Evolutionary conservation across 2,113 vertebrate species (phyloP).

Genomic region (Nyctibius bracteatus): DNA sequence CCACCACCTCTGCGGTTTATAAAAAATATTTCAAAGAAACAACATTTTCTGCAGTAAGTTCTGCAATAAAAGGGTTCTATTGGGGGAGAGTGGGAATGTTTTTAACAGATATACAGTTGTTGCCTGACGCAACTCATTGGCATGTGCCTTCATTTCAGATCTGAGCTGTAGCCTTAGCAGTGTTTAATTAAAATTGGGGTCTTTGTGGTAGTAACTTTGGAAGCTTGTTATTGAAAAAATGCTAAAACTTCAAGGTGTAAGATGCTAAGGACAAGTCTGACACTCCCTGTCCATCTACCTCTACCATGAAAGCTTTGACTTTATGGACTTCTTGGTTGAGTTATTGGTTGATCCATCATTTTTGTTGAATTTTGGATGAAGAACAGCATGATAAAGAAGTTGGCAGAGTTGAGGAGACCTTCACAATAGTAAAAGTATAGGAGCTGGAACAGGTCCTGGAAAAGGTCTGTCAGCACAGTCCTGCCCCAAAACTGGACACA

Average conservation of each 20-base stretch:
- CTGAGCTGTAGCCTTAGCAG: not conserved
- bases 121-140: not conserved
- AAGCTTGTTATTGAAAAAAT: not conserved
- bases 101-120: not conserved
- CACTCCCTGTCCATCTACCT: not conserved
- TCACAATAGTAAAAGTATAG: not conserved
- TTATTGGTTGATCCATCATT: not conserved
- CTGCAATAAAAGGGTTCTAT: rapidly evolving
- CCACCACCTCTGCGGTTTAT: not conserved
- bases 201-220: not conserved
- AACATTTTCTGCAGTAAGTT: not conserved
- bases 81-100: not conserved
- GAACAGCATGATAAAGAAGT: not conserved
- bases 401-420: not conserved
- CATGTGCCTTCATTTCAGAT: not conserved
- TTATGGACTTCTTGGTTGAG: not conserved
- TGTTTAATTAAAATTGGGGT: not conserved
- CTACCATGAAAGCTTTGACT: not conserved
- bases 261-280: not conserved
- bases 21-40: not conserved
- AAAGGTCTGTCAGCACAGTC: not conserved
- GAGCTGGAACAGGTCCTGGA: not conserved
- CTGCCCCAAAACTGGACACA: not conserved
- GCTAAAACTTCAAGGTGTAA: not conserved
- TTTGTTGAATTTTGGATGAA: not conserved